Base-by-base conservation (phyloP, 2,797 vertebrate species). In the Acestrorhynchus altus region DNA sequence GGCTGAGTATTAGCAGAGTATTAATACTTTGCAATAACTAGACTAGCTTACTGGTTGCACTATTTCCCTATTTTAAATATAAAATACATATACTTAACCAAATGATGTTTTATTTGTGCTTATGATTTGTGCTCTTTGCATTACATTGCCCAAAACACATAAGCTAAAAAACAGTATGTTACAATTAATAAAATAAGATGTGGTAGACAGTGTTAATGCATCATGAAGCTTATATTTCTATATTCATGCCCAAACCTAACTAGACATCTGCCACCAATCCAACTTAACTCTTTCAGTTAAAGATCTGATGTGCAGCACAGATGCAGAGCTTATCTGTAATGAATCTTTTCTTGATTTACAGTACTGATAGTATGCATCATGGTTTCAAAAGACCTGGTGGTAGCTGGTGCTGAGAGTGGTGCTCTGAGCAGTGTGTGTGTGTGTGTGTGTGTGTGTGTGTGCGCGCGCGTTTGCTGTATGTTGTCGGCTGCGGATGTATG, bases 401-500 rank as follows among this genome's bases (percentile, higher is more conserved):
- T 12, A 39, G 40, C 63, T 73, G 68, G 61, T 46, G 42, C 10
- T 28, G 18, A 46, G 39, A 10, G 51, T 31, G 42, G 31, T 24
- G 28, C 12, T 60, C 18, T 20, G 26, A 18, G 52, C 20, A 47
- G 28, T 39, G n/a, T 65, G 52, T 10, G 61, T 39, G 46, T 52
- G 66, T 60, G 40, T 47, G 20, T 28, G 28, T 39, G 18, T 65
- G 59, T 72, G 40, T 35, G 60, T 67, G 59, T 59, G 46, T 52
- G 66, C 60, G 40, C 35, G 20, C 20, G 28, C 24, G 18, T 65
- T 49, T 72, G 40, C n/a, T 35, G 60, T 67, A 51, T 59, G 52
- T 57, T 74, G 68, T 31, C 56, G 40, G 8, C 42, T 77, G 60
- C 73, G 79, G 76, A 79, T 74, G 66, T 79, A 65, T 81, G 79